Evolutionary conservation across 2,888 invertebrate species (phyloP).

Genomic region (Euplexia lucipara): DNA sequence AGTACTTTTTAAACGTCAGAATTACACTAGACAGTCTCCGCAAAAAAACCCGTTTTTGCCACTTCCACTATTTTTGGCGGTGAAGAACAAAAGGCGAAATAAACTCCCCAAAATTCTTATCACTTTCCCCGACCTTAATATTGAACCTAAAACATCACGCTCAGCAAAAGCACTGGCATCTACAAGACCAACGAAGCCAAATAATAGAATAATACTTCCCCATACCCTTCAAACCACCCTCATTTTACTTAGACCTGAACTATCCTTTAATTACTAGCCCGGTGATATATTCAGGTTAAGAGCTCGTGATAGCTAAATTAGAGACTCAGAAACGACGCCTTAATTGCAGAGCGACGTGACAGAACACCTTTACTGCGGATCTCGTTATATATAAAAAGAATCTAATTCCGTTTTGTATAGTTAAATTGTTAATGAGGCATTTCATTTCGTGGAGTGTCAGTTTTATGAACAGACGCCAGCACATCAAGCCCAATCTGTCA

Average conservation of each 20-base stretch:
- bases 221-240: neutral
- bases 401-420: constrained; percentile 56
- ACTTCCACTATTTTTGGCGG: too few species aligned
- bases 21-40: too few species aligned
- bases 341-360: constrained; percentile 80
- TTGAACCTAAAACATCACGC: neutral
- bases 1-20: too few species aligned
- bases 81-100: too few species aligned
- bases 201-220: constrained; percentile 16
- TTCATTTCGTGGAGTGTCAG: neutral
- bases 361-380: constrained; percentile 69
- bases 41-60: too few species aligned
- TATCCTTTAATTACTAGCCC: constrained; percentile 77
- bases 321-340: constrained; percentile 77
- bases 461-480: too few species aligned
- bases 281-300: constrained; percentile 82
- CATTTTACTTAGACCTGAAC: constrained; percentile 49
- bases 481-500: too few species aligned
- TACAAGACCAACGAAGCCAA: too few species aligned
- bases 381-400: constrained; percentile 65
- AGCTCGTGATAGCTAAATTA: constrained; percentile 84
- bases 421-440: constrained; percentile 50
- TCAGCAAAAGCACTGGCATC: too few species aligned
- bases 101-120: neutral
- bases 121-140: neutral